Conservation (phyloP, 2,888 invertebrate species). For the Melinaea marsaeus region DNA sequence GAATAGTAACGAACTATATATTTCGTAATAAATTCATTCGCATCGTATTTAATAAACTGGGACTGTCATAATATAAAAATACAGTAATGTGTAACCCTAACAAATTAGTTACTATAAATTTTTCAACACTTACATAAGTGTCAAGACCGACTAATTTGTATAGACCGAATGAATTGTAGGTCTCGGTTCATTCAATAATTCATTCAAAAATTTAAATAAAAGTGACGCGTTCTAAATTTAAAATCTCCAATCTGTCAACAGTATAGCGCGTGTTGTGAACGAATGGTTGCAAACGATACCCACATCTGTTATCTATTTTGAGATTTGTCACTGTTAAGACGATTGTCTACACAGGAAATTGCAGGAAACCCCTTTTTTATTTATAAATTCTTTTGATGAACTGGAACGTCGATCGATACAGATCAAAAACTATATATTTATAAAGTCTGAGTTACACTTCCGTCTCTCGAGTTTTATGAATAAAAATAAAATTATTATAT, state of each 20-base stretch:
- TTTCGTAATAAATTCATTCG: neutral
- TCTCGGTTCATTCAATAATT: conserved; percentile 64
- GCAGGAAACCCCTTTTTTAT: conserved; percentile 57
- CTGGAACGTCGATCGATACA: conserved; percentile 25
- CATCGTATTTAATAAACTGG: neutral
- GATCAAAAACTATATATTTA: too few relatives aligned
- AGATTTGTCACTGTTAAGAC: conserved; percentile 64
- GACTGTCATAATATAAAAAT: too few relatives aligned
- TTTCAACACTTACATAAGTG: conserved; percentile 33
- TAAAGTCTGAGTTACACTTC: too few relatives aligned
- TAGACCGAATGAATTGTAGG: conserved; percentile 34
- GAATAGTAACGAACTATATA: neutral
- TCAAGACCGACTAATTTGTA: conserved; percentile 37
- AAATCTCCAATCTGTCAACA: conserved; percentile 75
- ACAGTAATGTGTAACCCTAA: conserved; percentile 13
- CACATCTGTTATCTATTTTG: conserved; percentile 72
- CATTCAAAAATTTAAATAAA: conserved; percentile 68
- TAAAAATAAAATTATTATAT: too few relatives aligned
- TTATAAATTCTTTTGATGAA: conserved; percentile 41
- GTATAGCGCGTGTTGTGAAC: conserved; percentile 70
- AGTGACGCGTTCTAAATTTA: conserved; percentile 69
- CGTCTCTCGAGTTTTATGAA: too few relatives aligned
- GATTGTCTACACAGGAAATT: conserved; percentile 66
- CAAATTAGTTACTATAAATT: conserved; percentile 34
- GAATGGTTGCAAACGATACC: conserved; percentile 72